phyloP scores from a whole-genome alignment of 2,797 vertebrate genomes.

The Triplophysa yarkandensis region DNA sequence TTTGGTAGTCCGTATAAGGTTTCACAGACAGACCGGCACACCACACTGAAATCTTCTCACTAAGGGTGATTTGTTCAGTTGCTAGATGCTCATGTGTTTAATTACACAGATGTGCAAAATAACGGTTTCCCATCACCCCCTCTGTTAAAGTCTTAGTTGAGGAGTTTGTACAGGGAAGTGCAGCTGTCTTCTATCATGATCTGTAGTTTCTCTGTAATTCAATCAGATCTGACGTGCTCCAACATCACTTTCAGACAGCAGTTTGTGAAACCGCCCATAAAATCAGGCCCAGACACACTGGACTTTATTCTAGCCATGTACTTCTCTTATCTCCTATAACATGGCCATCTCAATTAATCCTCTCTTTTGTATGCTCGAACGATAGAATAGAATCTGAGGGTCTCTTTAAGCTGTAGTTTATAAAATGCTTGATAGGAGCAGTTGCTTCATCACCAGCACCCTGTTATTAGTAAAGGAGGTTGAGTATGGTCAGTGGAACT shows the following conservation, averaged over 20 bases:
- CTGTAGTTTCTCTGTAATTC: constrained; percentile 62
- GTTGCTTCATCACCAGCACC: neutral
- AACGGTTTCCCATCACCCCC: constrained; percentile 7
- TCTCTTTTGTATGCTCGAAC: no score
- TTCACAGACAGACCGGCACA: no score
- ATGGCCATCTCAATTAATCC: neutral
- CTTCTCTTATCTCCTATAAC: neutral
- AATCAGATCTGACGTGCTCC: constrained; percentile 38
- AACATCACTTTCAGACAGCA: constrained; percentile 23
- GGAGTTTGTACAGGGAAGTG: constrained; percentile 24
- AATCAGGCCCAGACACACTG: constrained; percentile 27
- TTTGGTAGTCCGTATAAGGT: no score
- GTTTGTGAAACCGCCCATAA: constrained; percentile 32
- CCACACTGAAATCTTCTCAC: no score
- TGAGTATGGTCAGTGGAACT: neutral
- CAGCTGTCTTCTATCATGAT: constrained; percentile 68
- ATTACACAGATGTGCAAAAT: constrained; percentile 6
- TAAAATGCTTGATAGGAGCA: no score
- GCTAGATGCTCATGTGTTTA: neutral
- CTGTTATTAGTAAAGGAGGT: neutral
- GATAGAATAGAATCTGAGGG: no score
- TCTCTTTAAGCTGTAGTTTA: neutral
- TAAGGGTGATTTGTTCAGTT: no score
- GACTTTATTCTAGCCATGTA: neutral
- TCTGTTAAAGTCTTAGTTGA: neutral